Base-by-base conservation (phyloP, 1,140 invertebrate genomes). In the Lycorma delicatula region DNA sequence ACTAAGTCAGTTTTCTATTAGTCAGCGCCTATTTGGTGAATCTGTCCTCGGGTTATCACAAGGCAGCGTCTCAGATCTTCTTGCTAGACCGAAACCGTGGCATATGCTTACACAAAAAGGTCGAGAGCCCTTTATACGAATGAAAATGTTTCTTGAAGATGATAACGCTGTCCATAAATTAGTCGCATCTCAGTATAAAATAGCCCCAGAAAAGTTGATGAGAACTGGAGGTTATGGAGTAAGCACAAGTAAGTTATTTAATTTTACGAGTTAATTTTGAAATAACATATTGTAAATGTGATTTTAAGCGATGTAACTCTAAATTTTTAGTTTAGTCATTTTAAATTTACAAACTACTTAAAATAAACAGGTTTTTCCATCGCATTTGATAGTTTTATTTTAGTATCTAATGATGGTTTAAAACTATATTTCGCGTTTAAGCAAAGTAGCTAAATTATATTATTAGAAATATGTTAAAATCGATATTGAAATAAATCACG, bases 81-180 rank as follows among this genome's bases (percentile, higher is more conserved):
- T 98, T 50, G 94, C 94, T 22, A 74, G 94, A 46, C 94, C 94
- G 20, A 98, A 98, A 70, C 91, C 93, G 0, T 98, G 94, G 94
- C 91, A 94, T 68, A 95, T 96, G 91, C 74, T 98, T 7, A 98
- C 94, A 1, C 67, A 69, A 48, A 97, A 97, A 74, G 94, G 94
- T 0, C 80, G 93, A 22, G 94, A 98, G 68, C 94, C 94, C 1
- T 98, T 97, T 74, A 97, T 98, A 56, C 79, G 94, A 51, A 98
- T 98, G 94, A 94, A 96, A 72, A 93, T 97, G 86, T 98, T 97
- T 74, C 76, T 97, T 46, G 93, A 97, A 71, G 93, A 97, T 70
- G 91, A 97, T 61, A 95, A 97, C 67, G 93, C 95, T 2, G 93
- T 97, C 2, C 92, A 96, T 70, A 96, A 96, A 71, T 73, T 97